A percentile compares a stretch with the other conserved stretches of the same genome.
Evolutionary conservation across 2,888 invertebrate genomes (phyloP).

Genomic region (Lycaena phlaeas): DNA sequence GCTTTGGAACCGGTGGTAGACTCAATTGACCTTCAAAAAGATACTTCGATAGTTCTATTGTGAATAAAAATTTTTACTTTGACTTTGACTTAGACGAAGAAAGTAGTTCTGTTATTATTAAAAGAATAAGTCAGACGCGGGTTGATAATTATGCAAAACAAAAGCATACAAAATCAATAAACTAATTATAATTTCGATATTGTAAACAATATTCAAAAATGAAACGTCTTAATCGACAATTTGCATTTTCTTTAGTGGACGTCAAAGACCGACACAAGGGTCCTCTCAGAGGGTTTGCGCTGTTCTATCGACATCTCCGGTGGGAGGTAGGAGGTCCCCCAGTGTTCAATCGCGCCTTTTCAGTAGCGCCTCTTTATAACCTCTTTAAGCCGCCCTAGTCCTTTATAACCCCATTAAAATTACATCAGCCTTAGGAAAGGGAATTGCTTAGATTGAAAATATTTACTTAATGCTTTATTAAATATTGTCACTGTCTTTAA

Average conservation of each 20-base stretch:
- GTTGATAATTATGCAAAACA: too few species aligned
- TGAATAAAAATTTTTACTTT: too few species aligned
- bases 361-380: background rate
- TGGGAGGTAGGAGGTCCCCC: too few species aligned
- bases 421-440: constrained; percentile 3
- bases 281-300: background rate
- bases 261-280: background rate
- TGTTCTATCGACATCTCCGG: constrained; percentile 10
- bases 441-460: background rate
- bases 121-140: constrained; percentile 1
- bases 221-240: background rate
- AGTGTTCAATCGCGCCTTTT: too few species aligned
- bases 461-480: background rate
- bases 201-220: too few species aligned
- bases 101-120: too few species aligned
- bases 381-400: background rate
- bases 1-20: too few species aligned
- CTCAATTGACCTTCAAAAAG: too few species aligned
- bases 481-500: background rate
- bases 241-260: background rate
- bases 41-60: too few species aligned
- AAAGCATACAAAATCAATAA: too few species aligned
- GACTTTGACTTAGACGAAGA: too few species aligned
- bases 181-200: too few species aligned
- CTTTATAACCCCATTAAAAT: constrained; percentile 4